A percentile compares a stretch with the other conserved stretches of the same genome.
These are phyloP conservation scores for Allophyes oxyacanthae DNA, from an alignment of 2,888 invertebrate species.

Conservation along the genomic window DNA sequence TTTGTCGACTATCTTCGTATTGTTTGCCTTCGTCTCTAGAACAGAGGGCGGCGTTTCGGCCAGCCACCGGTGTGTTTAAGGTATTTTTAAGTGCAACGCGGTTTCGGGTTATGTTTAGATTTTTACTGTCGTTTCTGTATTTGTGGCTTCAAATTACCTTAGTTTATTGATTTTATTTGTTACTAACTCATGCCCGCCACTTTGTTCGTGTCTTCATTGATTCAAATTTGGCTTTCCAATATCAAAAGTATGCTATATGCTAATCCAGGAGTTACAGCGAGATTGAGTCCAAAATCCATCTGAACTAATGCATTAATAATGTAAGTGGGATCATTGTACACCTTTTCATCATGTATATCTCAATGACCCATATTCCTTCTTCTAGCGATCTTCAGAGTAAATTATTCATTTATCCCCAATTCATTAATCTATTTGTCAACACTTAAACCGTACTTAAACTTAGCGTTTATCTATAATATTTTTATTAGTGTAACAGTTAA, in stretches of 20 bases:
- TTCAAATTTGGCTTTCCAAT: too few species aligned
- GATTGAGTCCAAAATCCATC: neutral
- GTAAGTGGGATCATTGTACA: neutral
- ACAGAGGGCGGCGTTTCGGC: constrained; percentile 86
- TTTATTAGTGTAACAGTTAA: constrained; percentile 54
- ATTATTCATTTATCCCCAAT: constrained; percentile 1
- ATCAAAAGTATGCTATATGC: too few species aligned
- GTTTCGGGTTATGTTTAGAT: constrained; percentile 78
- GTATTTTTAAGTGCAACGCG: constrained; percentile 78
- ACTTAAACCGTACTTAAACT: constrained; percentile 12
- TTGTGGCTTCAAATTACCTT: constrained; percentile 61
- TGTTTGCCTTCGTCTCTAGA: constrained; percentile 87
- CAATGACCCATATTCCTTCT: neutral
- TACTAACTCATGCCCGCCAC: constrained; percentile 14
- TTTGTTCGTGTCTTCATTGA: constrained; percentile 6
- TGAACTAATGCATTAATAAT: neutral
- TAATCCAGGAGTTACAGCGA: too few species aligned
- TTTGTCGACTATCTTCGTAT: constrained; percentile 86
- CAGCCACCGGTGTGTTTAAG: constrained; percentile 81
- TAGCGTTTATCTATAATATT: constrained; percentile 3
- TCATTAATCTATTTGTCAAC: constrained; percentile 17
- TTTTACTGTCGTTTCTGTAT: constrained; percentile 68
- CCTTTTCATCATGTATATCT: too few species aligned
- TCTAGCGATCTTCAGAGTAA: too few species aligned
- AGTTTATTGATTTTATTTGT: constrained; percentile 45